Evolutionary conservation across 2,888 invertebrate genomes (phyloP), one percentile per base, ranked within the genome.

Genomic region (Muschampia plurimacula): DNA sequence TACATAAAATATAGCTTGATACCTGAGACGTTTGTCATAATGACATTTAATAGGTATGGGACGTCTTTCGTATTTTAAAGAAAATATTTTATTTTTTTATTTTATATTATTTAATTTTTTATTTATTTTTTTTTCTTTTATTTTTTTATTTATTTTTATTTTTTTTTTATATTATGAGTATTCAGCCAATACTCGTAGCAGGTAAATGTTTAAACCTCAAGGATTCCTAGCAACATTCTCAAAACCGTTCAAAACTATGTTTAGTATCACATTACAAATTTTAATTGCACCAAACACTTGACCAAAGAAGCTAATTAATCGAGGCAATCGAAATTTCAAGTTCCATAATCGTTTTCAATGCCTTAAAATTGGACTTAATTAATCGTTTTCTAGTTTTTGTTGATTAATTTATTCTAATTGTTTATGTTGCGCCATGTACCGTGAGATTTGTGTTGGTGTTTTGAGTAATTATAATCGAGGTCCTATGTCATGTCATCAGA

Each of bases 341-440:
- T 66, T 72, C 60, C 60, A 41, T 72, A 66, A 72, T 72, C 46
- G 66, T 41, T 68, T 36, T 60, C 57, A 64, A 57, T 66, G 70
- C 63, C 46, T 49, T 63, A 57, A 60, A 69, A 69, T 69, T 71
- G 66, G 66, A 10, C 60, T 36, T 52, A 60, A 66, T 71, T 60
- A 71, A 67, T 67, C 46, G 60, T 52, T 67, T 64, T 39, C 60
- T 66, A 59, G 49, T 59, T 39, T 59, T 49, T 71, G 22, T 70
- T 46, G 32, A 32, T 49, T 39, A 44, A 22, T 36, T 39, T 59
- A 39, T 67, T 67, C 44, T 64, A 64, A 64, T 49, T 57, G 49
- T 57, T 55, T 57, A 55, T 70, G 57, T 70, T 70, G 57, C 70
- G 28, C 8, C 46, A 57, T 44, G 4, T 55, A 69, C 67, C 67